phyloP scores from a whole-genome alignment of 2,888 invertebrate genomes.

The Glyphotaelius pellucidus region DNA sequence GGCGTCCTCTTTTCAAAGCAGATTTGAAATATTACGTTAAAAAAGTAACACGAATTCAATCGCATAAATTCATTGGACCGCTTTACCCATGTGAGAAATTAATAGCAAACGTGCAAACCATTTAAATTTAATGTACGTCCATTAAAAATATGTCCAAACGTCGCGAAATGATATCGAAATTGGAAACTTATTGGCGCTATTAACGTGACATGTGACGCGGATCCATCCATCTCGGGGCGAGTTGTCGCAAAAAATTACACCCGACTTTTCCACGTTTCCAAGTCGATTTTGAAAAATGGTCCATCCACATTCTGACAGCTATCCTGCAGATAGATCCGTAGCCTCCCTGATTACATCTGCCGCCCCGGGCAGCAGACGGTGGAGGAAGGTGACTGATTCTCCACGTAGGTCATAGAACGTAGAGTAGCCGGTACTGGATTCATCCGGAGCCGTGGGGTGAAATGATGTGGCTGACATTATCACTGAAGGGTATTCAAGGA shows the following conservation, averaged over 20 bases:
- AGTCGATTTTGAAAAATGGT: slow-evolving; percentile 64
- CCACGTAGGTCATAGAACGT: not conserved
- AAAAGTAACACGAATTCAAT: not conserved
- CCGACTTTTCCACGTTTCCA: slow-evolving; percentile 11
- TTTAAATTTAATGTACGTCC: not conserved
- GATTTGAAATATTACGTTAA: not conserved
- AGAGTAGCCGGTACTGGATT: not conserved
- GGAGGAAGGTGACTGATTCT: slow-evolving; percentile 32
- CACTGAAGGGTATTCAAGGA: not conserved
- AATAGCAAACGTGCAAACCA: not conserved
- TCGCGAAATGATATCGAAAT: slow-evolving; percentile 3
- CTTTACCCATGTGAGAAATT: not conserved
- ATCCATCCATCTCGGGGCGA: slow-evolving; percentile 36
- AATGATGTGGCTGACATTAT: not conserved
- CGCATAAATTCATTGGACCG: not conserved
- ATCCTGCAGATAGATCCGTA: slow-evolving; percentile 57
- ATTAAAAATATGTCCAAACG: not conserved
- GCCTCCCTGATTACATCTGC: slow-evolving; percentile 58
- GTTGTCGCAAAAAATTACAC: slow-evolving; percentile 40
- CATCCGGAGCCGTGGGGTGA: not conserved
- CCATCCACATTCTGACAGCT: slow-evolving; percentile 63
- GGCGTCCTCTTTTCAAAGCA: too few species aligned
- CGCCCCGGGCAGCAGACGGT: slow-evolving; percentile 1
- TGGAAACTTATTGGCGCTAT: slow-evolving; percentile 46
- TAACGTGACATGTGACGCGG: slow-evolving; percentile 43